Evolutionary conservation across 2,797 vertebrate genomes (phyloP), one percentile per base, ranked within the genome.

Genomic region (Malurus splendens): DNA sequence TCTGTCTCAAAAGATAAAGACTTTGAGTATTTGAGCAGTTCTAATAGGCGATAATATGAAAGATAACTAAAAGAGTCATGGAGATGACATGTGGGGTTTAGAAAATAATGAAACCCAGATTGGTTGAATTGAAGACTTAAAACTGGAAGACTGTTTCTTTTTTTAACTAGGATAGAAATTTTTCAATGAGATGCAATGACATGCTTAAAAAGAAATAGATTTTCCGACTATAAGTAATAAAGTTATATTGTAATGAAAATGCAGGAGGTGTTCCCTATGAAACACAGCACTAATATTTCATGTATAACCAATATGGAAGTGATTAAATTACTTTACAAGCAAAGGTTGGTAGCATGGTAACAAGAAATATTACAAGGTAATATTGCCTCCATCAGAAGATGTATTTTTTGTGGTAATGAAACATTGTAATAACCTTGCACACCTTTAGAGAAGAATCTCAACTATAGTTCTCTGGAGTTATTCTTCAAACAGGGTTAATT

Each of bases 271-370:
- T 92, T 93, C 73, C 66, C 17, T 80, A 8, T 76, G 93, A 94
- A 90, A 47, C 54, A 72, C 41, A 60, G 47, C 68, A 75, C 75
- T 93, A 88, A 82, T 90, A 59, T 82, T 94, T 71, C 52, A 91
- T 82, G 60, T 88, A 70, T 73, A 86, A 64, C 56, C 50, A 73
- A 27, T 73, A 77, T 25, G 19, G 27, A 91, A 88, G 41, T 89
- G 92, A 93, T 75, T 81, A 67, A 92, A 92, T 94, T 89, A 76
- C 47, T 95, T 91, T 70, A 81, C 32, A 87, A 87, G 70, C 55
- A 73, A 76, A 87, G 77, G 89, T 86, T 93, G 45, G 27, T 83
- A 86, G 68, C 79, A 52, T 14, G 30, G 44, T 76, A 86, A 59
- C 22, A 80, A 44, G 68, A 41, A 91, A 45, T 82, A 55, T 90